Evolutionary conservation across 2,888 invertebrate species (phyloP), one percentile per base, ranked within the genome.

Genomic region (Hirtodrosophila confusa): DNA sequence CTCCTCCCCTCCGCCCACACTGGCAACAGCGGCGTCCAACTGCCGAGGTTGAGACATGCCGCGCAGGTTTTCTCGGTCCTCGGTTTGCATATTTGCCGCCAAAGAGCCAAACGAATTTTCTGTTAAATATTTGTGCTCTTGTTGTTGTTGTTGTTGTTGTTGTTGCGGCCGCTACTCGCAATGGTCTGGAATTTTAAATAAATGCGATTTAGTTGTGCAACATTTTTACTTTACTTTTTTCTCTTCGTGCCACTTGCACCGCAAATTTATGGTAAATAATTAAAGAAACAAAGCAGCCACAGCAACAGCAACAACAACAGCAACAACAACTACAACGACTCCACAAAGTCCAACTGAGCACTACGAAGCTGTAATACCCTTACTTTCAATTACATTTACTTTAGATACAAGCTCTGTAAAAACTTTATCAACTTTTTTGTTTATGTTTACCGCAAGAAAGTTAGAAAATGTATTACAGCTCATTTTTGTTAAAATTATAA

Each of bases 111-210:
- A 69, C 63, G 75, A 60, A 78, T 78, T 85, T 83, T 68, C 69
- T 44, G 82, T 71, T 65, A 65, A 82, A 82, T 78, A 82, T 85
- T 69, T 82, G 66, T 56, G 60, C 53, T 49, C 61, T 66, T 49
- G 51, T 76, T 79, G 66, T 33, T 63, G 62, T 62, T 64, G 60
- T 44, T 62, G 60, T 12, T 54, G 56, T 11, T 53, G 39, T n/a
- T 49, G 64, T 29, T 48, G 68, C 48, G 35, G 53, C 44, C 39
- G 50, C 64, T 68, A 54, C 65, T 69, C 60, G 86, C 69, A 79
- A 73, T 88, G 86, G 86, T 83, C 84, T 83, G 83, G 88, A 83
- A 84, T 88, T 84, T 88, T 55, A 86, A 84, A 88, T 80, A 86
- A 88, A 86, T 86, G 80, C 83, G 84, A 88, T 77, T 80, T 71